Percentiles rank a stretch among this genome's conserved stretches.
Evolutionary conservation across 2,113 vertebrate genomes (phyloP).

Genomic region (Microcebus murinus): DNA sequence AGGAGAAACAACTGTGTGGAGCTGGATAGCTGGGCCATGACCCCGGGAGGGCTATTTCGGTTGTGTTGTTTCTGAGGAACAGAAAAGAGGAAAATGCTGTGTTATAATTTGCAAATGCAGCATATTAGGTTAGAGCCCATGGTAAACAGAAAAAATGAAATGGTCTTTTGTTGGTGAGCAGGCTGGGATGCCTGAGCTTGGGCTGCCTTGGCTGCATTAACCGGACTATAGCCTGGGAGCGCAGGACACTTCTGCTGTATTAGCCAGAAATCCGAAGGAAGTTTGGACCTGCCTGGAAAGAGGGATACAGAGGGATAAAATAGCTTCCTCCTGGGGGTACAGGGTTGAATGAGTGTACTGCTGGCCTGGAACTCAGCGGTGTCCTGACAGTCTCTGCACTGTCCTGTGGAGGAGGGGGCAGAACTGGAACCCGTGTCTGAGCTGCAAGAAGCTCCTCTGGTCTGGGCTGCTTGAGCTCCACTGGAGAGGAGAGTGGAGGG

Average conservation of each 20-base stretch:
- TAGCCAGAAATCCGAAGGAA: too few relatives aligned
- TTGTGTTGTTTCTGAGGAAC: not conserved
- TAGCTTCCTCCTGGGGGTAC: fast-evolving
- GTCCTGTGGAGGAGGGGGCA: too few relatives aligned
- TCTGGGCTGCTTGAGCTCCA: not conserved
- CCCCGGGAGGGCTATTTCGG: not conserved
- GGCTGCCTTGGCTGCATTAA: not conserved
- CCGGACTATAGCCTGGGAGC: fast-evolving
- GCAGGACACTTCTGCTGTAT: too few relatives aligned
- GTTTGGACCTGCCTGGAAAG: not conserved
- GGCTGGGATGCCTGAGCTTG: not conserved
- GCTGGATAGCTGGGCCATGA: not conserved
- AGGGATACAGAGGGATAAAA: not conserved
- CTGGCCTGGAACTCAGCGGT: too few relatives aligned
- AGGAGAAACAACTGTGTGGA: too few relatives aligned
- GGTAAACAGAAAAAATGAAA: not conserved
- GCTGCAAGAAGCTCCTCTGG: not conserved
- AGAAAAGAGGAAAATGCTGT: not conserved
- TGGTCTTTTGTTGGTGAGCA: not conserved
- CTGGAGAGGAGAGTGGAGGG: fast-evolving
- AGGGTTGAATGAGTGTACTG: not conserved
- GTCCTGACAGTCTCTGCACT: not conserved
- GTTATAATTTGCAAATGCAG: not conserved
- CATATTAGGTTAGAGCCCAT: not conserved
- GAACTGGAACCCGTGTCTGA: not conserved